phyloP scores from a whole-genome alignment of 2,113 vertebrate species.

The Etheostoma spectabile region DNA sequence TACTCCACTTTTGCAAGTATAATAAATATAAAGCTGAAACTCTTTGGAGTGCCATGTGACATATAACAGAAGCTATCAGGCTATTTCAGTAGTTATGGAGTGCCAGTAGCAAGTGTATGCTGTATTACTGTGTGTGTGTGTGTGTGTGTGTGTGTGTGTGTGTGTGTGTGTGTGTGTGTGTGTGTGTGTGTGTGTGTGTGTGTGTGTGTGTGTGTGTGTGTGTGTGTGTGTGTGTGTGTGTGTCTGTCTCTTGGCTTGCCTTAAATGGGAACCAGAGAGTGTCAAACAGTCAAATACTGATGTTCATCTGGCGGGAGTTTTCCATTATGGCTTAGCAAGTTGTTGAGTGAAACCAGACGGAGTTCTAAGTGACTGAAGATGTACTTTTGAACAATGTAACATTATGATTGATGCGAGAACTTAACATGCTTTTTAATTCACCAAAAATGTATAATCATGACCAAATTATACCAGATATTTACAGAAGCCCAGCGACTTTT shows the following conservation, averaged over 20 bases:
- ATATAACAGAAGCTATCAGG: conserved; percentile 36
- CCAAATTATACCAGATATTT: conserved; percentile 16
- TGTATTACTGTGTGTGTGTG: neutral
- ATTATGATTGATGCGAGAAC: neutral
- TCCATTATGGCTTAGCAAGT: conserved; percentile 36
- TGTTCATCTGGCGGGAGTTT: conserved; percentile 38
- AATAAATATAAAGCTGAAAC: conserved; percentile 11
- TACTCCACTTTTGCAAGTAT: neutral
- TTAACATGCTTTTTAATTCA: neutral
- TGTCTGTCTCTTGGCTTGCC: conserved; percentile 35
- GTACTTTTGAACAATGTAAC: neutral
- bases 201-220: neutral
- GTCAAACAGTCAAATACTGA: conserved; percentile 54
- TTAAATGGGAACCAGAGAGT: conserved; percentile 55
- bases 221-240: conserved; percentile 4
- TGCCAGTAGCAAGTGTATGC: neutral
- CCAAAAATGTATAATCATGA: neutral
- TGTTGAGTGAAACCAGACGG: conserved; percentile 58
- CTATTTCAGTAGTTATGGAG: conserved; percentile 30
- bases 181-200: neutral
- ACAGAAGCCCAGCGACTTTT: neutral
- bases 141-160: no score
- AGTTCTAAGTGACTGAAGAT: conserved; percentile 26
- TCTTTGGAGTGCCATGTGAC: conserved; percentile 16
- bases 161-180: no score